A percentile compares a stretch with the other conserved stretches of the same genome.
These are phyloP conservation scores for Aplochiton taeniatus DNA, from an alignment of 2,797 vertebrate genomes.

Conservation along the genomic window DNA sequence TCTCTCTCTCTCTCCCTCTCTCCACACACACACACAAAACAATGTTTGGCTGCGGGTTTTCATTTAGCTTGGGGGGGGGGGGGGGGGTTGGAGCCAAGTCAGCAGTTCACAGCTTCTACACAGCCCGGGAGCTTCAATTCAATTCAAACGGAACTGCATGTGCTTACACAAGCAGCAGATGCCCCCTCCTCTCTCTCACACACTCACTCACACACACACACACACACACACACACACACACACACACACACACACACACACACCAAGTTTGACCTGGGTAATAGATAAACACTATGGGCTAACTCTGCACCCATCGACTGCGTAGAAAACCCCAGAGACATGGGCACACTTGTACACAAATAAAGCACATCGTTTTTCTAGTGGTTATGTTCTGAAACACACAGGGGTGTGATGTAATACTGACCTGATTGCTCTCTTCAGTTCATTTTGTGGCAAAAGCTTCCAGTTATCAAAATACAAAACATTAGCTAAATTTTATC, in stretches of 20 bases:
- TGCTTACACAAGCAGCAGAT: constrained; percentile 78
- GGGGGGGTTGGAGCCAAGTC: constrained; percentile 57
- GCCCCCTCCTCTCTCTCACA: constrained; percentile 43
- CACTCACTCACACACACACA: neutral
- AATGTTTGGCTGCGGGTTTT: constrained; percentile 66
- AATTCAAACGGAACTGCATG: constrained; percentile 77
- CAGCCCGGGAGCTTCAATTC: constrained; percentile 70
- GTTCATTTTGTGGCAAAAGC: constrained; percentile 99
- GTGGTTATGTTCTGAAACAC: no score
- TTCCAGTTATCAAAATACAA: constrained; percentile 97
- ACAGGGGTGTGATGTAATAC: constrained; percentile 25
- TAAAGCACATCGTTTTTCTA: no score
- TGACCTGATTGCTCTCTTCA: constrained; percentile 92
- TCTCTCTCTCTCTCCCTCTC: no score
- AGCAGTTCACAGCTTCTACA: constrained; percentile 68
- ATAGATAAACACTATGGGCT: no score
- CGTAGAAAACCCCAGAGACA: no score
- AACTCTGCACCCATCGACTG: no score
- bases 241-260: neutral
- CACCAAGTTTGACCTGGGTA: neutral
- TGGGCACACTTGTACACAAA: no score
- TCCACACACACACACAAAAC: constrained; percentile 53
- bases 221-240: neutral
- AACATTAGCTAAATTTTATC: constrained; percentile 52
- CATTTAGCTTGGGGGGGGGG: constrained; percentile 48